Base-by-base conservation (phyloP, 2,113 vertebrate genomes). In the Chaenogobius annularis region DNA sequence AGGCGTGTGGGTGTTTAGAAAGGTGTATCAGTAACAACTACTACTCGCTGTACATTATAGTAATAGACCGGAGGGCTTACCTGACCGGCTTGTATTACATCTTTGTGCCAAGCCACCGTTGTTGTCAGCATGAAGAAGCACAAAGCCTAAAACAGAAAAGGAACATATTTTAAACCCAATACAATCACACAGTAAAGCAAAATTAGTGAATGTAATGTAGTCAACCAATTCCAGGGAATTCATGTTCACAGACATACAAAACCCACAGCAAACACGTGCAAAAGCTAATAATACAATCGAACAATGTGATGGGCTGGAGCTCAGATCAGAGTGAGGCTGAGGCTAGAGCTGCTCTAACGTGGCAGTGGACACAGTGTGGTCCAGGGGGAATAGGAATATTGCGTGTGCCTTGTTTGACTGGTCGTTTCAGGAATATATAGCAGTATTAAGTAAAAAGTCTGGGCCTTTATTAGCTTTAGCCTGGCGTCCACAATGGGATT, bases 111-210 rank as follows among this genome's bases (percentile, higher is more conserved):
- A 7, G 87, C 83, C 0, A 89, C 79, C 3, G 88, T 89, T 83
- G 89, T 87, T 1, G 80, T 89, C 88, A 91, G 31, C 87, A 91
- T 88, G 85, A 89, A 89, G 88, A 89, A 90, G 73, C 90, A 89
- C 75, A 90, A 76, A 15, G 87, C 90, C 90, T 91, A 37, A 10
- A 19, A 56, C 66, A 70, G 68, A 75, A 15, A 81, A 15, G 31
- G 67, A 62, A 61, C 26, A 63, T 9, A 43, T 63, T 63, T 63
- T 3, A 66, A n/a, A 8, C 3, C n/a, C 15, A 64, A 37, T 19
- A 10, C 17, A 43, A 19, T 26, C 55, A 58, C 50, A 54, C 9
- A 3, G 20, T 7, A n/a, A 2, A n/a, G 17, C 7, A 54, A 10
- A n/a, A 54, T 10, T 0, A n/a, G 50, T 54, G 7, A 20, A 54